Conservation (phyloP, 2,888 invertebrate species). For the Tiphia femorata region DNA sequence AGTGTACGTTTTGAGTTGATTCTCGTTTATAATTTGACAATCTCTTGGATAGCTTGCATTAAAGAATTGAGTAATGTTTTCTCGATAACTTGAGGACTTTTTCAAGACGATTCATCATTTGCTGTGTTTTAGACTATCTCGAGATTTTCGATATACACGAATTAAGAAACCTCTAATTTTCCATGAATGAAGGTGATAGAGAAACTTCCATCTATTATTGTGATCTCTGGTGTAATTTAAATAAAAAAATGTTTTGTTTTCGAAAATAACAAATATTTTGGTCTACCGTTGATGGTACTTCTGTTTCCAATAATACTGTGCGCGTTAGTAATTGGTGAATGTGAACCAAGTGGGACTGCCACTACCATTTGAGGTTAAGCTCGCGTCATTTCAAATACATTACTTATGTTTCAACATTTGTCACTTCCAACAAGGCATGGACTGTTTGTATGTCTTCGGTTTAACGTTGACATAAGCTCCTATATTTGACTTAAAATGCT, state of each 20-base stretch:
- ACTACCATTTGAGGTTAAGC: slow-evolving; percentile 36
- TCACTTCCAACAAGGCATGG: not conserved
- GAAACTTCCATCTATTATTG: not conserved
- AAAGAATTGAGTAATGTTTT: too few relatives aligned
- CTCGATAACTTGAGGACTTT: too few relatives aligned
- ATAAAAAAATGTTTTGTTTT: not conserved
- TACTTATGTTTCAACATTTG: not conserved
- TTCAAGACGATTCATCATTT: not conserved
- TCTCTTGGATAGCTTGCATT: not conserved
- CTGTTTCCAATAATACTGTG: not conserved
- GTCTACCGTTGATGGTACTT: not conserved
- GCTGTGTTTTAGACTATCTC: not conserved
- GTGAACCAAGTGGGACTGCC: slow-evolving; percentile 14
- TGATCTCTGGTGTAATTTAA: not conserved
- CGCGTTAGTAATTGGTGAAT: not conserved
- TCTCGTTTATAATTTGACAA: slow-evolving; percentile 6
- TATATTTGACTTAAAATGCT: not conserved
- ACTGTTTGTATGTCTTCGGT: not conserved
- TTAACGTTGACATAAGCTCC: not conserved
- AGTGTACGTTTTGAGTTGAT: slow-evolving; percentile 30
- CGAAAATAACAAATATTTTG: not conserved
- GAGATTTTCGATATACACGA: not conserved
- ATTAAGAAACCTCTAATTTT: not conserved
- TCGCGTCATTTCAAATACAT: slow-evolving; percentile 14
- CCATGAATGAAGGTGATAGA: not conserved